Evolutionary conservation across 2,797 vertebrate genomes (phyloP).

Genomic region (Periophthalmus magnuspinnatus): DNA sequence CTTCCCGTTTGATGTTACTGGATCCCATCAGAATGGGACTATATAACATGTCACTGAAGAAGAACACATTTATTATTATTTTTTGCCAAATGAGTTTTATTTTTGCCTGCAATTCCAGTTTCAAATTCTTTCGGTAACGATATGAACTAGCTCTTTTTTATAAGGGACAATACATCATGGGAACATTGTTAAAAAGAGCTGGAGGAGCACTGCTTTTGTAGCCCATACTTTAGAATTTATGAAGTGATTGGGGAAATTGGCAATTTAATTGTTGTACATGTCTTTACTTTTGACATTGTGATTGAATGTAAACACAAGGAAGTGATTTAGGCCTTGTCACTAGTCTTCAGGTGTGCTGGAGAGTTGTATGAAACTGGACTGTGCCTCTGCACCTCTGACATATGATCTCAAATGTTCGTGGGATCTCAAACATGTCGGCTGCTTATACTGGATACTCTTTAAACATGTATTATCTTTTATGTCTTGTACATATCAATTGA

Average conservation of each 20-base stretch:
- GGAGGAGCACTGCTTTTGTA: background rate
- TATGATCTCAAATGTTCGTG: background rate
- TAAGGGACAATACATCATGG: too few relatives aligned
- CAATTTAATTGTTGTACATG: background rate
- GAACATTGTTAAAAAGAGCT: background rate
- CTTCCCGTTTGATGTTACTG: background rate
- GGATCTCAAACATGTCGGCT: conserved; percentile 7
- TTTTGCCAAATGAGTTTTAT: background rate
- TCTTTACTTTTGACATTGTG: background rate
- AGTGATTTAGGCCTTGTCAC: background rate
- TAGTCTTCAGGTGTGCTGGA: conserved; percentile 24
- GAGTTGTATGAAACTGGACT: conserved; percentile 4
- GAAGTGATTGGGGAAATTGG: background rate
- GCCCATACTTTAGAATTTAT: background rate
- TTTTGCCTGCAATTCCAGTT: too few relatives aligned
- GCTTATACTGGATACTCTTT: background rate
- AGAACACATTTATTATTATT: background rate
- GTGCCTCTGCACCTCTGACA: conserved; percentile 1
- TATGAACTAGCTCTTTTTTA: too few relatives aligned
- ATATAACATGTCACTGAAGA: too few relatives aligned
- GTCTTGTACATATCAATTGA: conserved; percentile 9
- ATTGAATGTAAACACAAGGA: background rate
- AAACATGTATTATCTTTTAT: conserved; percentile 3
- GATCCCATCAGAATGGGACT: background rate
- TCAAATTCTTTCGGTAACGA: too few relatives aligned